These are phyloP conservation scores for Erebia epiphron DNA, from an alignment of 2,888 invertebrate species.

Conservation along the genomic window DNA sequence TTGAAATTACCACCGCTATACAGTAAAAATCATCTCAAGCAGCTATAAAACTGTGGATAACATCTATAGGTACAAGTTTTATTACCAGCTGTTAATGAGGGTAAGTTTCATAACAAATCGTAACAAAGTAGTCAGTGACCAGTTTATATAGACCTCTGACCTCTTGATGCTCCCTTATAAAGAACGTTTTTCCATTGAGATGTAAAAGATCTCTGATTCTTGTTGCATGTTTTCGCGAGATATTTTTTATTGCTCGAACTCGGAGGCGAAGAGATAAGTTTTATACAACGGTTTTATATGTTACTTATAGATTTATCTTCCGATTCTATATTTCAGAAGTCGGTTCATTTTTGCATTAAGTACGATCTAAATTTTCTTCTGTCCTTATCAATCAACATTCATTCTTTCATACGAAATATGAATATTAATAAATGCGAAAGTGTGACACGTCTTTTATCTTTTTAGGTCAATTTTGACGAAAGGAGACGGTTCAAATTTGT, in stretches of 20 bases:
- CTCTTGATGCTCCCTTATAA: constrained; percentile 5
- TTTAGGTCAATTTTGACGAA: too few species aligned
- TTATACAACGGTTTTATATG: constrained; percentile 5
- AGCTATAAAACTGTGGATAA: neutral
- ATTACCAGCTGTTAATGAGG: constrained; percentile 17
- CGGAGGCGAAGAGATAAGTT: constrained; percentile 4
- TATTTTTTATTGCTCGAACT: constrained; percentile 19
- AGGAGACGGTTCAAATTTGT: too few species aligned
- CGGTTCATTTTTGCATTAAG: neutral
- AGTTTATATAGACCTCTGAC: constrained; percentile 12
- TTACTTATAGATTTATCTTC: neutral
- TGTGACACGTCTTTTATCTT: too few species aligned
- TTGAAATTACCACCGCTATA: too few species aligned
- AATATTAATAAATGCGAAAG: too few species aligned
- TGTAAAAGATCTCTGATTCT: constrained; percentile 7
- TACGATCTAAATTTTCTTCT: neutral
- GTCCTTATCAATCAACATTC: too few species aligned
- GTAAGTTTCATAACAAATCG: constrained; percentile 15
- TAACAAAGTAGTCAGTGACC: constrained; percentile 3
- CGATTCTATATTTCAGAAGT: neutral
- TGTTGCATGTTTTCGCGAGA: constrained; percentile 19
- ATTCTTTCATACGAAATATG: too few species aligned
- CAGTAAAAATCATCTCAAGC: neutral
- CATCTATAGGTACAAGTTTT: constrained; percentile 11
- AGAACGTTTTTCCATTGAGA: neutral